These are phyloP conservation scores for Alces alces DNA, from an alignment of 2,113 vertebrate genomes.

Conservation along the genomic window DNA sequence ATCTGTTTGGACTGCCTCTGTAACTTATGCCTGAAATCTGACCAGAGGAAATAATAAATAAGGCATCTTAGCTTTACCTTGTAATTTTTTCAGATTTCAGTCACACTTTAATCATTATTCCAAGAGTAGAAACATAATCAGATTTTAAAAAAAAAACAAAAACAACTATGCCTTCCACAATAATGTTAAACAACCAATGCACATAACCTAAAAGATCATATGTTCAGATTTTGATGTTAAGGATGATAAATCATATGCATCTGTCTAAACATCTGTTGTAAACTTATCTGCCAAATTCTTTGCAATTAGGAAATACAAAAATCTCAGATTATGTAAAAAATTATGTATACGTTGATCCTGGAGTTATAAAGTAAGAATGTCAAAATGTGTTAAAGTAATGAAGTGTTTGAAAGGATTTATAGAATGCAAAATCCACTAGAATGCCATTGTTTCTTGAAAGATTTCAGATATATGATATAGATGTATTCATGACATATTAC, in stretches of 20 bases:
- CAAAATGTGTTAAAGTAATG: neutral
- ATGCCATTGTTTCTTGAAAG: neutral
- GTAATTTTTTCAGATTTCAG: neutral
- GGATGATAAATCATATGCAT: neutral
- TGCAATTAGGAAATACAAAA: neutral
- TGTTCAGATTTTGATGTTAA: neutral
- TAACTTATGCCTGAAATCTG: neutral
- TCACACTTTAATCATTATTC: neutral
- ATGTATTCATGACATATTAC: neutral
- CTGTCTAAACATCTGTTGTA: slow-evolving; percentile 33
- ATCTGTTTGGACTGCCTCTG: neutral
- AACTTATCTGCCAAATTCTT: slow-evolving; percentile 22
- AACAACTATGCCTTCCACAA: neutral
- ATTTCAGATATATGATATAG: neutral
- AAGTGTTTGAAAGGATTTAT: neutral
- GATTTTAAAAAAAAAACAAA: neutral
- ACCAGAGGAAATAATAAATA: neutral
- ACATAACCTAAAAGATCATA: neutral
- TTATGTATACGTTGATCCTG: neutral
- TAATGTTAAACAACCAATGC: neutral
- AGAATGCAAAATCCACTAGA: neutral
- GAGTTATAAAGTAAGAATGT: neutral
- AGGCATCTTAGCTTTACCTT: neutral
- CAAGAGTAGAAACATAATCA: neutral
- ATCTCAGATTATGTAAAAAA: neutral